Evolutionary conservation across 2,888 invertebrate species (phyloP).

Genomic region (Heterodera filipjevi): DNA sequence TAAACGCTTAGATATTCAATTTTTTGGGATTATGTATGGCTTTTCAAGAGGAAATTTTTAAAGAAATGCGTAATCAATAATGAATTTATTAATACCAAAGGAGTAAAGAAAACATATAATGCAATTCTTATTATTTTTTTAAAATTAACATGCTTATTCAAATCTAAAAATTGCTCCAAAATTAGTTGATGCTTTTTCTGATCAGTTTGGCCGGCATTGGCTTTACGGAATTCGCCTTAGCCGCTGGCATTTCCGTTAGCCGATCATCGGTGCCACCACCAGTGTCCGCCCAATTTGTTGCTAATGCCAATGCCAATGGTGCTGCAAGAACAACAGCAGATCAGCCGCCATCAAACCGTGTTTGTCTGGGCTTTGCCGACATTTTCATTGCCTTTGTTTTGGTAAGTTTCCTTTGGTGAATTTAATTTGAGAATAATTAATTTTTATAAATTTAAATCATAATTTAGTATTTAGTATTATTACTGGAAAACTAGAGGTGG

Average conservation of each 20-base stretch:
- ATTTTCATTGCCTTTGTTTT: slow-evolving; percentile 61
- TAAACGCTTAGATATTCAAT: neutral
- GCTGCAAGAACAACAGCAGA: neutral
- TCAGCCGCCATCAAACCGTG: neutral
- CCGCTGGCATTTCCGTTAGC: neutral
- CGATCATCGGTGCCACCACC: neutral
- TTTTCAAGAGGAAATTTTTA: too few species aligned
- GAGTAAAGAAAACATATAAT: neutral
- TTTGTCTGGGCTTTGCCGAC: slow-evolving; percentile 59
- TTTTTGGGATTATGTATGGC: too few species aligned
- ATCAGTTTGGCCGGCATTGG: neutral
- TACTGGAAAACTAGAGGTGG: too few species aligned
- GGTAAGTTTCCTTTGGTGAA: slow-evolving; percentile 39
- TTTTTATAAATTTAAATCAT: too few species aligned
- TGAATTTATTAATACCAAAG: too few species aligned
- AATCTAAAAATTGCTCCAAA: neutral
- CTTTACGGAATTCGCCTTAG: neutral
- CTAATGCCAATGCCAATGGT: neutral
- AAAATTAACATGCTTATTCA: neutral
- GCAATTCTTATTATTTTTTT: neutral
- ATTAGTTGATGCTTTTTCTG: neutral
- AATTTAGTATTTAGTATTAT: too few species aligned
- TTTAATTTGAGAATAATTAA: too few species aligned
- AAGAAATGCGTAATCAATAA: too few species aligned
- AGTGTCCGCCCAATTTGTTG: neutral